These are phyloP conservation scores for Enteromius fasciolatus DNA, from an alignment of 2,797 vertebrate species.

Conservation along the genomic window DNA sequence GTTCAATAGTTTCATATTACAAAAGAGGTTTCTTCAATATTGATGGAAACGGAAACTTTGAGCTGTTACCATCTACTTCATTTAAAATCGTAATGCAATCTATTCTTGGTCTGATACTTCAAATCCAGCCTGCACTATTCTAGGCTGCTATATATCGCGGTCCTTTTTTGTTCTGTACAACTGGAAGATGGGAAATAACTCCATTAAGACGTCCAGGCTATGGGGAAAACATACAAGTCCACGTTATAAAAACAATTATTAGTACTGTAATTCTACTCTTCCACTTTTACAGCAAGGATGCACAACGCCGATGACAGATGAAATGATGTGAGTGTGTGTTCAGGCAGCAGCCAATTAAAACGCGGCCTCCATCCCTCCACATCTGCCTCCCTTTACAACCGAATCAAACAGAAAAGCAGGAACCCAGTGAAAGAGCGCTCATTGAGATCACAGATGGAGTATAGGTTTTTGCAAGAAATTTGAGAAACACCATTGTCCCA, in stretches of 20 bases:
- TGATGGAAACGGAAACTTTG: background rate
- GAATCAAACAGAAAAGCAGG: conserved; percentile 82
- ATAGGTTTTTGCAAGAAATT: conserved; percentile 95
- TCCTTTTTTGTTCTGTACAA: background rate
- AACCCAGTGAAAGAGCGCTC: conserved; percentile 83
- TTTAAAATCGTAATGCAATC: background rate
- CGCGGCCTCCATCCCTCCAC: conserved; percentile 86
- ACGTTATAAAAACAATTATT: background rate
- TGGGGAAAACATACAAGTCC: background rate
- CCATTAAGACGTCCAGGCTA: background rate
- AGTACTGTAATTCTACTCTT: background rate
- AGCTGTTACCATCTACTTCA: background rate
- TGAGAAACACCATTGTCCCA: conserved; percentile 98
- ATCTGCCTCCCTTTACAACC: conserved; percentile 91
- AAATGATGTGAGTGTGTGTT: conserved; percentile 38
- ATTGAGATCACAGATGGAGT: conserved; percentile 98
- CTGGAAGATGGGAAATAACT: background rate
- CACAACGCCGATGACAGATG: conserved; percentile 5
- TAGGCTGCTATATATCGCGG: background rate
- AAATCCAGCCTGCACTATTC: background rate
- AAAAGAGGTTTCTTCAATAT: background rate
- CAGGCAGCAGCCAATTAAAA: conserved; percentile 90
- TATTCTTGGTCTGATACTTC: background rate
- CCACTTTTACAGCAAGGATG: background rate
- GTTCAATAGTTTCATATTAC: background rate